Base-by-base conservation (phyloP, 2,113 vertebrate genomes). In the Sisor rabdophorus region DNA sequence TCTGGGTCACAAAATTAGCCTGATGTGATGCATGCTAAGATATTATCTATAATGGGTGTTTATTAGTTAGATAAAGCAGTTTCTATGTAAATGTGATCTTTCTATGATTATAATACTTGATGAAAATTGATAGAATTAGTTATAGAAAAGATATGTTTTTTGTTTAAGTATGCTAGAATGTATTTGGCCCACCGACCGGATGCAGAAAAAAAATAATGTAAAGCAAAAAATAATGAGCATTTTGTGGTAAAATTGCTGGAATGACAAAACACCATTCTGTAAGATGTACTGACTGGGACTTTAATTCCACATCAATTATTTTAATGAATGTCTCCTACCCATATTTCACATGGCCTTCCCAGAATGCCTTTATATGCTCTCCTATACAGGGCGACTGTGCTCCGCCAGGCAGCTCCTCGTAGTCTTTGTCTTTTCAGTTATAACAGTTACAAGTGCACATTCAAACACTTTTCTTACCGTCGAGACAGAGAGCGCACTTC, bases 401-500 rank as follows among this genome's bases (percentile, higher is more conserved):
- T 48, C 6, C 10, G 24, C 32, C 10, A 22, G 32, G 20, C 16
- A 20, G 32, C 71, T 11, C 52, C 44, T 56, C 65, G 58, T 53
- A 71, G 22, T 20, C 56, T 47, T 74, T 58, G 26, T 55, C 30
- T 55, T 54, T 64, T 65, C 10, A 36, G 12, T 30, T 70, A 56
- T 58, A 79, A 56, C 61, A 59, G 52, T 40, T 53, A 58, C 50
- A 74, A 80, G 74, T 77, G 81, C 81, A 79, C 77, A 65, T 55
- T 48, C 68, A 53, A 77, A 69, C 40, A 75, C 64, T 59, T 80
- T 71, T 82, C 58, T 74, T 69, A 64, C 52, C 48, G 48, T 44
- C 30, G 64, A 56, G 30, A 60, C 48, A 15, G 26, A 44, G 75
- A 72, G 52, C 63, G n/a, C 15, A 0, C 16, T 54, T 36, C 19